A percentile compares a stretch with the other conserved stretches of the same genome.
Evolutionary conservation across 2,888 invertebrate genomes (phyloP).

Genomic region (Cephus pulcher): DNA sequence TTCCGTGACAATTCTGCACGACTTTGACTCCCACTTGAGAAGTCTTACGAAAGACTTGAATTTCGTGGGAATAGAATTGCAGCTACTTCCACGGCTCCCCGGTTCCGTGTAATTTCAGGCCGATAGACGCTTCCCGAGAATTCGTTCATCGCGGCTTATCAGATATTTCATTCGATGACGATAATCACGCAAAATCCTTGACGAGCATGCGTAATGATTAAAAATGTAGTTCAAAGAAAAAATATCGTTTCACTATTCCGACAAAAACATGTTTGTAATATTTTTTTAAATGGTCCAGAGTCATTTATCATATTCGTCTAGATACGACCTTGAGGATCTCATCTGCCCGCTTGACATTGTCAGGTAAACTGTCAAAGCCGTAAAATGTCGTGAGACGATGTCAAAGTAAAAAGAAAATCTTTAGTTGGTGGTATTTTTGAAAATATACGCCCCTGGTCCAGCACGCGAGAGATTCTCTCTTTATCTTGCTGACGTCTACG

Average conservation of each 20-base stretch:
- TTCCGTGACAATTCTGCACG: conserved; percentile 40
- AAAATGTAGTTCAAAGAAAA: too few relatives aligned
- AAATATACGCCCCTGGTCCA: background rate
- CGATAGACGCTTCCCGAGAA: too few relatives aligned
- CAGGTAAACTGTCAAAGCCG: background rate
- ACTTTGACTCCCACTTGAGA: conserved; percentile 14
- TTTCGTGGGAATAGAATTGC: too few relatives aligned
- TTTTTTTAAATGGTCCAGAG: too few relatives aligned
- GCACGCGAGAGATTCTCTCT: background rate
- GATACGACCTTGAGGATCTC: background rate
- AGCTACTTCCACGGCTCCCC: too few relatives aligned
- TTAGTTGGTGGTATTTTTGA: background rate
- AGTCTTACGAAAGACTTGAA: background rate
- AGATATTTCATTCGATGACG: too few relatives aligned
- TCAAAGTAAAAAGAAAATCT: background rate
- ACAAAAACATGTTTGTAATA: too few relatives aligned
- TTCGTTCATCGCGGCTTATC: too few relatives aligned
- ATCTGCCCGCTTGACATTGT: background rate
- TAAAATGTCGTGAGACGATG: background rate
- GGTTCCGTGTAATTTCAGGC: too few relatives aligned
- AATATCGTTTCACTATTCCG: too few relatives aligned
- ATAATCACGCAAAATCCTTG: too few relatives aligned
- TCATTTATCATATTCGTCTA: background rate
- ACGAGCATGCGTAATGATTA: too few relatives aligned
- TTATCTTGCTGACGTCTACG: background rate